Percentiles rank a stretch among this genome's conserved stretches.
phyloP scores from a whole-genome alignment of 2,797 vertebrate genomes.

The Merluccius polli region DNA sequence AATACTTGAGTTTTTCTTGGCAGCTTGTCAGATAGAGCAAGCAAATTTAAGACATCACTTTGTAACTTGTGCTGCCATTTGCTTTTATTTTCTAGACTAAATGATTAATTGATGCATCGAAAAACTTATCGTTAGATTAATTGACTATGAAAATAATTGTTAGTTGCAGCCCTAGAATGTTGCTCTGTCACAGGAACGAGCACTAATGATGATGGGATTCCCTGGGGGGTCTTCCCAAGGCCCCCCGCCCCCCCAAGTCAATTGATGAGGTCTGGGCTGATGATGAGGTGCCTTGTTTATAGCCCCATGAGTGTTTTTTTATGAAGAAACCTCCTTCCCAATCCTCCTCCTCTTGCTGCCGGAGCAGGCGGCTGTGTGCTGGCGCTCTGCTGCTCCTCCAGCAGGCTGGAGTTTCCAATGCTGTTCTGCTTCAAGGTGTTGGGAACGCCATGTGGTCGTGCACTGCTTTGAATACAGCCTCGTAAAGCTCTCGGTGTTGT shows the following conservation, averaged over 20 bases:
- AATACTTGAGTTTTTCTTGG: too few species aligned
- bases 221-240: constrained; percentile 28
- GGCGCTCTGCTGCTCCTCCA: constrained; percentile 37
- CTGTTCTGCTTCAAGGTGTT: constrained; percentile 38
- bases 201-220: constrained; percentile 65
- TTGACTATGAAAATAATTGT: too few species aligned
- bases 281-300: constrained; percentile 66
- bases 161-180: too few species aligned
- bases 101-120: too few species aligned
- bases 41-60: too few species aligned
- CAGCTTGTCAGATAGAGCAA: too few species aligned
- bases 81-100: too few species aligned
- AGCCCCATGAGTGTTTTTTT: constrained; percentile 56
- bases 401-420: constrained; percentile 30
- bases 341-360: constrained; percentile 30
- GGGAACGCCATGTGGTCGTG: not conserved
- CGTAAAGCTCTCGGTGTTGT: constrained; percentile 25
- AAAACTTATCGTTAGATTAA: too few species aligned
- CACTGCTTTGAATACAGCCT: constrained; percentile 20
- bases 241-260: constrained; percentile 53
- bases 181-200: constrained; percentile 55
- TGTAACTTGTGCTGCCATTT: too few species aligned
- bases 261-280: constrained; percentile 53
- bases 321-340: constrained; percentile 30
- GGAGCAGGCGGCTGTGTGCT: constrained; percentile 32